Conservation (phyloP, 2,888 invertebrate species). For the Drosophila birchii region DNA sequence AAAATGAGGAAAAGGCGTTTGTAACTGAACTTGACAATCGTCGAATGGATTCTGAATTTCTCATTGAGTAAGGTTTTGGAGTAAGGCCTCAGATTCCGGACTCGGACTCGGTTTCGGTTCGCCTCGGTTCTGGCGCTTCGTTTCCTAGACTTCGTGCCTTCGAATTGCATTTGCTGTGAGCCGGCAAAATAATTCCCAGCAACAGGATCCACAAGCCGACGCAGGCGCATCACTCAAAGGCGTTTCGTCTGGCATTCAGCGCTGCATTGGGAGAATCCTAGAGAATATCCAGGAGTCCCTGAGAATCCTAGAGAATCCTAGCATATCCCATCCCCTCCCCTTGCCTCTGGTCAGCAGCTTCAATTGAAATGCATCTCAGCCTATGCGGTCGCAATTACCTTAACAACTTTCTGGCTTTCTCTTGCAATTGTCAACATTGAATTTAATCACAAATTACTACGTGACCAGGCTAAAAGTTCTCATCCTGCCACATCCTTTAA, state of each 20-base stretch:
- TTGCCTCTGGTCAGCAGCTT: constrained; percentile 27
- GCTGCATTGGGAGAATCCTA: constrained; percentile 44
- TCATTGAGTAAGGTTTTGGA: constrained; percentile 81
- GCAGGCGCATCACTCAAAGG: constrained; percentile 64
- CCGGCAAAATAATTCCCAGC: constrained; percentile 56
- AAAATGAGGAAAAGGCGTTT: constrained; percentile 71
- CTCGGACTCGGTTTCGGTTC: constrained; percentile 34
- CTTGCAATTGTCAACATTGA: constrained; percentile 70
- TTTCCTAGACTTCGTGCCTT: constrained; percentile 30
- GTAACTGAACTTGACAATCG: constrained; percentile 82
- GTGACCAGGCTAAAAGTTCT: constrained; percentile 44
- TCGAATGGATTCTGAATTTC: constrained; percentile 83
- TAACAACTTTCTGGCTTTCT: constrained; percentile 64
- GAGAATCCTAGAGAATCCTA: neutral
- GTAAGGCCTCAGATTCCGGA: constrained; percentile 42
- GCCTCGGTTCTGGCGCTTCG: constrained; percentile 40
- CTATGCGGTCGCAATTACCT: constrained; percentile 70
- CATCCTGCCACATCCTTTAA: neutral
- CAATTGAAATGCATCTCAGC: constrained; percentile 73
- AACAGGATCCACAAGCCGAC: constrained; percentile 70
- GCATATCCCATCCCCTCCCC: neutral
- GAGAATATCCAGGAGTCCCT: constrained; percentile 3
- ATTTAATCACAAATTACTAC: constrained; percentile 71
- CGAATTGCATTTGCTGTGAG: constrained; percentile 37
- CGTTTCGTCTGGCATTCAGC: constrained; percentile 57